Conservation (phyloP, 1,140 invertebrate species). For the Bactericera cockerelli region DNA sequence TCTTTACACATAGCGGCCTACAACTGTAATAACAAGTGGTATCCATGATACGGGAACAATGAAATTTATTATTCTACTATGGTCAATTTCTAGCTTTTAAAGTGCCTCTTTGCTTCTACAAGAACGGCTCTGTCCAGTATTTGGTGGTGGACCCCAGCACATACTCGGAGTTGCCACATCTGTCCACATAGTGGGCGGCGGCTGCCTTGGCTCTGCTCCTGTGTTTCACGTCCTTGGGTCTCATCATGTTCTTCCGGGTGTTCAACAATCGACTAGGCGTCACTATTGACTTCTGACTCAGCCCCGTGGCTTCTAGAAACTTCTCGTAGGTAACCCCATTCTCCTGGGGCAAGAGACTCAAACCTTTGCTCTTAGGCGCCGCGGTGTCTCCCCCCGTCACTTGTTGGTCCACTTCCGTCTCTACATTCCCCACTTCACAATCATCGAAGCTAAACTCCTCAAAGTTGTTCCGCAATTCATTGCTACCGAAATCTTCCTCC, state of each 20-base stretch:
- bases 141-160: slow-evolving; percentile 21
- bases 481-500: slow-evolving; percentile 11
- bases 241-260: slow-evolving; percentile 58
- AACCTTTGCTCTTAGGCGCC: neutral
- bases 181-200: slow-evolving; percentile 17
- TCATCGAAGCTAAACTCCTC: slow-evolving; percentile 66
- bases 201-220: slow-evolving; percentile 21
- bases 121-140: slow-evolving; percentile 27
- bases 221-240: slow-evolving; percentile 57
- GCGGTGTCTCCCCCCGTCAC: neutral
- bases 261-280: slow-evolving; percentile 50
- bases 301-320: slow-evolving; percentile 59
- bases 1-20: too few species aligned
- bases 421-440: slow-evolving; percentile 41
- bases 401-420: slow-evolving; percentile 30
- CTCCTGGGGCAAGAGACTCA: neutral
- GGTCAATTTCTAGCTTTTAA: too few species aligned
- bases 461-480: slow-evolving; percentile 39
- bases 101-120: slow-evolving; percentile 14
- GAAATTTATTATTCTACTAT: too few species aligned
- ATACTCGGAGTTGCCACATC: slow-evolving; percentile 16
- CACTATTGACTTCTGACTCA: slow-evolving; percentile 64
- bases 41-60: too few species aligned
- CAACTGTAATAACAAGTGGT: too few species aligned
- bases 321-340: slow-evolving; percentile 42